Evolutionary conservation across 2,888 invertebrate genomes (phyloP), one percentile per base, ranked within the genome.

Genomic region (Dicyrtoma fusca): DNA sequence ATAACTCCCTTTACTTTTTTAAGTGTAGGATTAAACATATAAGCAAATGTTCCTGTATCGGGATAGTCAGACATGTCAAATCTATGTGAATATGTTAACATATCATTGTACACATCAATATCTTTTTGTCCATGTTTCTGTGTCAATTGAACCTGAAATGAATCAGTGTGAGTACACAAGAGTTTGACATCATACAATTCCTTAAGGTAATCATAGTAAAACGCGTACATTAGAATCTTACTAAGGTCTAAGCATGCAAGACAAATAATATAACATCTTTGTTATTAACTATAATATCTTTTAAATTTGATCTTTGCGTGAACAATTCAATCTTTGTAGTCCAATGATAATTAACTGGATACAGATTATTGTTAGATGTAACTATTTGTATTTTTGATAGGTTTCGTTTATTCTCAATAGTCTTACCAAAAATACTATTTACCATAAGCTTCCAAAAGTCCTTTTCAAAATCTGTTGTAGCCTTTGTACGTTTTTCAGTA

Each of bases 361-460:
- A n/a, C n/a, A n/a, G n/a, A n/a, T 34, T 8, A 34, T 2, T 25
- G 1, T 59, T 59, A 6, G 14, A 13, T 8, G 25, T 25, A 13
- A 65, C n/a, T 1, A 65, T 11, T 10, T 53, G 19, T 1, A 53
- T 42, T 8, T 8, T 23, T 25, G 13, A 8, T 19, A 34, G 21
- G 3, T 53, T 26, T 11, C 65, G 51, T 17, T 49, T 49, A 0
- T 13, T 10, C 53, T 65, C 53, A 79, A 82, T 80, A 21, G 78
- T 81, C 75, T 83, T 82, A 8, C 82, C 82, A 75, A 82, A 83
- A 10, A 82, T 80, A 8, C 78, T 49, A 71, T 82, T 82, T 61
- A 81, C 82, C 76, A 80, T 76, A 11, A 82, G 71, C 74, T 82
- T 82, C 66, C 79, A 82, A 26, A 82, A 81, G 62, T 81, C 81